Percentiles rank a stretch among this genome's conserved stretches.
Conservation (phyloP, 2,888 invertebrate species). For the Netelia melanura region DNA sequence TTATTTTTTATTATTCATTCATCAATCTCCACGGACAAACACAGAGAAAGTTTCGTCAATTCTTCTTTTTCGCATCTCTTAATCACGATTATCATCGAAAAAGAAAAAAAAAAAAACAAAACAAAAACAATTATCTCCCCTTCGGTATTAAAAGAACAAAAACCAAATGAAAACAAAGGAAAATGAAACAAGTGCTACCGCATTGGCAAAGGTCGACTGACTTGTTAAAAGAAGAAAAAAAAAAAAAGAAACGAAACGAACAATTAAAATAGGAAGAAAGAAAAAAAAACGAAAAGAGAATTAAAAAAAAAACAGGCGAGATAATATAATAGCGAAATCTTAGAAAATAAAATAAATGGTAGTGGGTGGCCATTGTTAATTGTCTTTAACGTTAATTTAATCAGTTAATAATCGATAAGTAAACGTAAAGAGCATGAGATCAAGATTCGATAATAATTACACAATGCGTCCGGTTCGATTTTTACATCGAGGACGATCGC, state of each 20-base stretch:
- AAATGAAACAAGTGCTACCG: conserved; percentile 27
- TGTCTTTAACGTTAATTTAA: conserved; percentile 69
- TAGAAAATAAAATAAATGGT: conserved; percentile 73
- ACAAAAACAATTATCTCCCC: not conserved
- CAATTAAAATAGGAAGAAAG: not conserved
- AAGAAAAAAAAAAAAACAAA: not conserved
- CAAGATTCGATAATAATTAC: conserved; percentile 80
- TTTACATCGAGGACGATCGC: conserved; percentile 57
- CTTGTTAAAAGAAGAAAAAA: conserved; percentile 4
- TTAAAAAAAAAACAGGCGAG: conserved; percentile 7
- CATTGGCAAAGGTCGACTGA: conserved; percentile 13
- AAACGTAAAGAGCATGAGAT: conserved; percentile 83
- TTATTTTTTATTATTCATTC: not conserved
- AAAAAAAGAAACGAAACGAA: conserved; percentile 6
- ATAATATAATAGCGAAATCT: conserved; percentile 55
- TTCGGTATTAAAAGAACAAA: not conserved
- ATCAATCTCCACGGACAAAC: conserved; percentile 39
- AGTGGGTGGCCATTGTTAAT: conserved; percentile 78
- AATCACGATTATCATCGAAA: conserved; percentile 28
- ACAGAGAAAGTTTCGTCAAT: conserved; percentile 37
- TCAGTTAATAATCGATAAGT: conserved; percentile 74
- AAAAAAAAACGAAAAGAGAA: conserved; percentile 25
- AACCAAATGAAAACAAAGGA: not conserved
- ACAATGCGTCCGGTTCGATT: conserved; percentile 75
- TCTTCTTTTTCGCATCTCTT: not conserved